Conservation (phyloP, 2,113 vertebrate genomes). For the Aldabrachelys gigantea region DNA sequence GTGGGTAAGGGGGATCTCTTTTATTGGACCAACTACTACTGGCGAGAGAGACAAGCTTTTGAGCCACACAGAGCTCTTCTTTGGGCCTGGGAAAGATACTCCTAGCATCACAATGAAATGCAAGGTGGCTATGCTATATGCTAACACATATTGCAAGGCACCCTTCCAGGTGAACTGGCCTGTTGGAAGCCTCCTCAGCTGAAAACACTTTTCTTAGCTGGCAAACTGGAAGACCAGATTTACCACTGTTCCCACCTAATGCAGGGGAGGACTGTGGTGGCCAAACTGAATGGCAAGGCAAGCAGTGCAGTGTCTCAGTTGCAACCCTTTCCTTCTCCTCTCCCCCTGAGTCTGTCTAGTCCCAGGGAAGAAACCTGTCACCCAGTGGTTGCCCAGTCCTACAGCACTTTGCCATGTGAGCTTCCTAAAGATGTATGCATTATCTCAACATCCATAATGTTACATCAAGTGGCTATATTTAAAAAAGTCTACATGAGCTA, state of each 20-base stretch:
- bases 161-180: background rate
- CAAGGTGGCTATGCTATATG: too few relatives aligned
- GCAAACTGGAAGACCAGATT: background rate
- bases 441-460: background rate
- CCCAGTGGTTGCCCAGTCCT: background rate
- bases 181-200: background rate
- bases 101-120: too few relatives aligned
- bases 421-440: background rate
- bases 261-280: background rate
- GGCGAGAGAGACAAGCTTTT: too few relatives aligned
- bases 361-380: background rate
- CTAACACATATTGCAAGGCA: too few relatives aligned
- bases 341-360: background rate
- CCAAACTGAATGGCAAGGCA: background rate
- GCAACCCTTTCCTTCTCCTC: background rate
- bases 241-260: background rate
- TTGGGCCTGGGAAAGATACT: too few relatives aligned
- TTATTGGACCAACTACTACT: too few relatives aligned
- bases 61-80: too few relatives aligned
- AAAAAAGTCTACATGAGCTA: background rate
- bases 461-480: background rate
- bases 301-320: background rate
- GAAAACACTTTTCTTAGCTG: background rate
- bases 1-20: too few relatives aligned
- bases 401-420: background rate